These are phyloP conservation scores for Sycophila texana DNA, from an alignment of 2,888 invertebrate species.

Conservation along the genomic window DNA sequence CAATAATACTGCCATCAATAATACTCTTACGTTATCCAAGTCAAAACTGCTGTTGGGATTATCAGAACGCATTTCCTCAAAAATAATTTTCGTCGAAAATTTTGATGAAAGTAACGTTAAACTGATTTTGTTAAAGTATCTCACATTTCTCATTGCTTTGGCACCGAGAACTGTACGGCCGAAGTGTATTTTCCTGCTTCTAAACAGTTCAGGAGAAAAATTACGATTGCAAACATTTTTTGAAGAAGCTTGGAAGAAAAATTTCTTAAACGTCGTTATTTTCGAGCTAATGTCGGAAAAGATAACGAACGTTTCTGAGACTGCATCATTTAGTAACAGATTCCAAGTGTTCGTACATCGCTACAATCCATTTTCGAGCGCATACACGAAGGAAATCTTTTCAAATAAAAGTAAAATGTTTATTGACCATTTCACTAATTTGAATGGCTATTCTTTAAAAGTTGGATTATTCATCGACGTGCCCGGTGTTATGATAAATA, in stretches of 20 bases:
- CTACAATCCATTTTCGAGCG: conserved; percentile 14
- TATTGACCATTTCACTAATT: conserved; percentile 4
- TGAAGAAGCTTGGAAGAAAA: conserved; percentile 20
- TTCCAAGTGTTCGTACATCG: background rate
- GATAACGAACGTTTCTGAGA: background rate
- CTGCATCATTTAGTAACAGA: background rate
- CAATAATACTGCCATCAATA: too few relatives aligned
- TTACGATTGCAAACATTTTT: background rate
- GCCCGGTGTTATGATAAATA: conserved; percentile 1
- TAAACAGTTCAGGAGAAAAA: background rate
- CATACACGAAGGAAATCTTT: background rate
- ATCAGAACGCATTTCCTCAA: too few relatives aligned
- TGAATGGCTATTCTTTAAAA: conserved; percentile 2
- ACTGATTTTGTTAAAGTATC: background rate
- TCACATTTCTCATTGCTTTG: background rate
- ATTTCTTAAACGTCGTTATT: conserved; percentile 19
- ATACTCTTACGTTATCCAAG: too few relatives aligned
- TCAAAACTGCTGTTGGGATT: too few relatives aligned
- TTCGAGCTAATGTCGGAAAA: background rate
- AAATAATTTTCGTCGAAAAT: too few relatives aligned
- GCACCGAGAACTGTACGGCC: background rate
- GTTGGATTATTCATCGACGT: conserved; percentile 20
- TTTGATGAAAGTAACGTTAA: background rate
- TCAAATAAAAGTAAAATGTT: background rate
- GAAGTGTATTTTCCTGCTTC: background rate